These are phyloP conservation scores for Heliconius sara DNA, from an alignment of 2,888 invertebrate species.

Conservation along the genomic window DNA sequence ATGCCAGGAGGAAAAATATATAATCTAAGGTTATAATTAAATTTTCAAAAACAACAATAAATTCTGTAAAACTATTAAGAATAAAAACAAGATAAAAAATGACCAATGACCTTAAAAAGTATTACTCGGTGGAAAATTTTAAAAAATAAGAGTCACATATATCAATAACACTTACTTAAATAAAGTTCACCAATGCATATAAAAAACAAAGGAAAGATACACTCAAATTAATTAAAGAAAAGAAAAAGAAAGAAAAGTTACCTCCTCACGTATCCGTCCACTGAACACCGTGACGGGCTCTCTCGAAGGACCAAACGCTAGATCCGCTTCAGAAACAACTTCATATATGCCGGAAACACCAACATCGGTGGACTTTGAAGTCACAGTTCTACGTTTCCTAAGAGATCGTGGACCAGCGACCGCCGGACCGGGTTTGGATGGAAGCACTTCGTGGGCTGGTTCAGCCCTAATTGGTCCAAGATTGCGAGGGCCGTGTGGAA, in stretches of 20 bases:
- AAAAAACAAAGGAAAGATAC: neutral
- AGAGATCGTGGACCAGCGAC: conserved; percentile 81
- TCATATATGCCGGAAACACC: conserved; percentile 95
- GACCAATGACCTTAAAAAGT: neutral
- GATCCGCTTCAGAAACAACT: conserved; percentile 95
- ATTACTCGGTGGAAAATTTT: neutral
- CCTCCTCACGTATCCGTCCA: conserved; percentile 93
- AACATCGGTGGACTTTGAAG: conserved; percentile 92
- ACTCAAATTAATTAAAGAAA: neutral
- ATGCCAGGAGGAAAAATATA: too few species aligned
- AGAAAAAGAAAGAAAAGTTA: conserved; percentile 46
- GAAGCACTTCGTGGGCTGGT: conserved; percentile 73
- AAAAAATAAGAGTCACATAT: neutral
- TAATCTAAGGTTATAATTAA: too few species aligned
- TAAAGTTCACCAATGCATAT: neutral
- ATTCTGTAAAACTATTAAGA: neutral
- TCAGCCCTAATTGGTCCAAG: conserved; percentile 78
- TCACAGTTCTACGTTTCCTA: conserved; percentile 86
- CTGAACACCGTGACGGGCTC: conserved; percentile 95
- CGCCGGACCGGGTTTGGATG: conserved; percentile 80
- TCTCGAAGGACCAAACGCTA: conserved; percentile 93
- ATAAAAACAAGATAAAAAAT: neutral
- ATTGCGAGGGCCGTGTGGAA: conserved; percentile 91
- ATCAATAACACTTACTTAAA: neutral
- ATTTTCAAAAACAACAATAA: neutral